These are phyloP conservation scores for Terebella lapidaria DNA, from an alignment of 2,888 invertebrate species.

Conservation along the genomic window DNA sequence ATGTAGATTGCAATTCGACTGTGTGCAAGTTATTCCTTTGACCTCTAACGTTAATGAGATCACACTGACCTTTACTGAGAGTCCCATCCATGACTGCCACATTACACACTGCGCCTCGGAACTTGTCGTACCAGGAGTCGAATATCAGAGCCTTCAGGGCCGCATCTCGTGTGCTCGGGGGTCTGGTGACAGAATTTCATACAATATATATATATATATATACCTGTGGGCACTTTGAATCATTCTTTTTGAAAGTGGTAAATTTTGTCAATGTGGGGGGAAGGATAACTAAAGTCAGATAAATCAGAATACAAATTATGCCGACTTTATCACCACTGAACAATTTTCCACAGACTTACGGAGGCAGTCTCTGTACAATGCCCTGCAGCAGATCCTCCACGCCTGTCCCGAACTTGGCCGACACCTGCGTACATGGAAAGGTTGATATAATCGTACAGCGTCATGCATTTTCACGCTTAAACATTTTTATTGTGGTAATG, in stretches of 20 bases:
- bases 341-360: slow-evolving; percentile 60
- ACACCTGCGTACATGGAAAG: slow-evolving; percentile 58
- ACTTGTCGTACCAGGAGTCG: slow-evolving; percentile 90
- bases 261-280: background rate
- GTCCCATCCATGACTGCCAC: slow-evolving; percentile 42
- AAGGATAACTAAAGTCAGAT: slow-evolving; percentile 3
- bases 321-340: background rate
- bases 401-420: slow-evolving; percentile 87
- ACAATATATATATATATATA: background rate
- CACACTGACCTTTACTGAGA: slow-evolving; percentile 23
- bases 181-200: slow-evolving; percentile 35
- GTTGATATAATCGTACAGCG: background rate
- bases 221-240: background rate
- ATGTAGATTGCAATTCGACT: too few species aligned
- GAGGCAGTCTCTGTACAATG: slow-evolving; percentile 73
- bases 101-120: slow-evolving; percentile 57
- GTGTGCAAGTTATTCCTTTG: too few species aligned
- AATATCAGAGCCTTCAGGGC: slow-evolving; percentile 78
- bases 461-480: background rate
- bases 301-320: too few species aligned
- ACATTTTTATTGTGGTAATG: background rate
- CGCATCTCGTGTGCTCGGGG: slow-evolving; percentile 44
- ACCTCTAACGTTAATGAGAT: too few species aligned
- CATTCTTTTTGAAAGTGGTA: background rate
- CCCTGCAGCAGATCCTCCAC: slow-evolving; percentile 72